Evolutionary conservation across 2,797 vertebrate genomes (phyloP).

Genomic region (Synaphobranchus kaupii): DNA sequence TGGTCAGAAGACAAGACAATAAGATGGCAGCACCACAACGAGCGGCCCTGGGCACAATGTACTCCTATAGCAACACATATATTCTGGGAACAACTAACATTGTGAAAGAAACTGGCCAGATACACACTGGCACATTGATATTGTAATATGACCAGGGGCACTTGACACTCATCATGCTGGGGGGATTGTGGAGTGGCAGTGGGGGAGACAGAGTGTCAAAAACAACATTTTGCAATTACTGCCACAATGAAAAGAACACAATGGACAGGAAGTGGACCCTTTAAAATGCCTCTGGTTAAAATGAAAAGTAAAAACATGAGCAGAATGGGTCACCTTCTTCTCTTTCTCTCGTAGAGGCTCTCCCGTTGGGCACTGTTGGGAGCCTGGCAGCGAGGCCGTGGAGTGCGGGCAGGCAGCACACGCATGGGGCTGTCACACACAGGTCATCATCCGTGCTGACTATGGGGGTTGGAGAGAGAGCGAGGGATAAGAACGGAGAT

Average conservation of each 20-base stretch:
- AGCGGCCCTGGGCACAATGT: neutral
- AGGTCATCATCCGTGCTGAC: neutral
- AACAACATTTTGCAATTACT: neutral
- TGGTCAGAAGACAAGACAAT: neutral
- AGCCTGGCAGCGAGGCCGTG: neutral
- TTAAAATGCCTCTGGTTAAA: neutral
- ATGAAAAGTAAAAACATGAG: neutral
- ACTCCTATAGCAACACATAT: neutral
- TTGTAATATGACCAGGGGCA: neutral
- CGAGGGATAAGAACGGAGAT: neutral
- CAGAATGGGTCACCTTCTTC: constrained; percentile 1
- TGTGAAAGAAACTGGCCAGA: neutral
- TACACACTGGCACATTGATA: neutral
- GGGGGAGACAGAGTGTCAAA: neutral
- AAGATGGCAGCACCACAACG: neutral
- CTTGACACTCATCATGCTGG: neutral
- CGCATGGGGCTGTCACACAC: neutral
- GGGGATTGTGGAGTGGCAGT: neutral
- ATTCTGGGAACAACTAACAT: neutral
- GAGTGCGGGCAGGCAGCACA: neutral
- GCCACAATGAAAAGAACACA: neutral
- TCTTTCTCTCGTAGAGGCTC: neutral
- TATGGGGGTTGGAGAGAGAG: neutral
- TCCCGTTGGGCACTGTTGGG: neutral
- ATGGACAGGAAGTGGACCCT: neutral